phyloP scores from a whole-genome alignment of 2,888 invertebrate genomes.

The Gastracanthus pulcherrimus region DNA sequence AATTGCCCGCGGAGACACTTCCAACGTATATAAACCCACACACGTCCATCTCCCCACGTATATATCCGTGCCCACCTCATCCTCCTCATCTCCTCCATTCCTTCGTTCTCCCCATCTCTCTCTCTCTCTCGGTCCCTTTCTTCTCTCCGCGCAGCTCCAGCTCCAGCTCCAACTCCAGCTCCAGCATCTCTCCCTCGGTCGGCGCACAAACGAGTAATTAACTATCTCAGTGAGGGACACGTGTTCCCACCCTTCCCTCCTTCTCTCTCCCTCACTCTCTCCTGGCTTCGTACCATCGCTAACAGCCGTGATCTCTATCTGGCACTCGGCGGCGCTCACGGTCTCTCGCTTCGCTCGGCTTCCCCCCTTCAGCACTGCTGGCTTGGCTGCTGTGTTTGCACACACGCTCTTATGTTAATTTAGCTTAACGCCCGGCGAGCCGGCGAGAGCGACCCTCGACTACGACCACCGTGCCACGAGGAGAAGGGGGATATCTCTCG shows the following conservation, averaged over 20 bases:
- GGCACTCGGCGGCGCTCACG: constrained; percentile 46
- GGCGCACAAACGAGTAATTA: constrained; percentile 77
- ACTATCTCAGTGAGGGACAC: constrained; percentile 76
- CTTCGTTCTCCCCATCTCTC: constrained; percentile 10
- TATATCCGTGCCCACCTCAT: neutral
- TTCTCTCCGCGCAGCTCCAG: neutral
- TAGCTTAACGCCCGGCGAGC: constrained; percentile 74
- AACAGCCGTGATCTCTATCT: constrained; percentile 59
- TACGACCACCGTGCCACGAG: neutral
- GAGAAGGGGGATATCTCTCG: neutral
- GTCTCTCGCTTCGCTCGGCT: constrained; percentile 54
- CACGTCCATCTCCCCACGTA: neutral
- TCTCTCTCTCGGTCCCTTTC: constrained; percentile 7
- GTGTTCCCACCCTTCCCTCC: constrained; percentile 72
- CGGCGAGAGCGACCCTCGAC: constrained; percentile 63
- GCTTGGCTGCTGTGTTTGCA: constrained; percentile 72
- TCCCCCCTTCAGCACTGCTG: constrained; percentile 45
- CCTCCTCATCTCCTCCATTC: constrained; percentile 22
- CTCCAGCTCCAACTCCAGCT: too few relatives aligned
- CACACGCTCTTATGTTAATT: constrained; percentile 77
- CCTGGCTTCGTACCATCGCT: constrained; percentile 39
- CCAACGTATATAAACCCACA: neutral
- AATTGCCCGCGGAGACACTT: constrained; percentile 23
- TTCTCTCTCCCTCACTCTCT: constrained; percentile 61
- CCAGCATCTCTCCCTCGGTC: constrained; percentile 60